Evolutionary conservation across 1,140 invertebrate species (phyloP).

Genomic region (Pseudomyrmex pallidus): DNA sequence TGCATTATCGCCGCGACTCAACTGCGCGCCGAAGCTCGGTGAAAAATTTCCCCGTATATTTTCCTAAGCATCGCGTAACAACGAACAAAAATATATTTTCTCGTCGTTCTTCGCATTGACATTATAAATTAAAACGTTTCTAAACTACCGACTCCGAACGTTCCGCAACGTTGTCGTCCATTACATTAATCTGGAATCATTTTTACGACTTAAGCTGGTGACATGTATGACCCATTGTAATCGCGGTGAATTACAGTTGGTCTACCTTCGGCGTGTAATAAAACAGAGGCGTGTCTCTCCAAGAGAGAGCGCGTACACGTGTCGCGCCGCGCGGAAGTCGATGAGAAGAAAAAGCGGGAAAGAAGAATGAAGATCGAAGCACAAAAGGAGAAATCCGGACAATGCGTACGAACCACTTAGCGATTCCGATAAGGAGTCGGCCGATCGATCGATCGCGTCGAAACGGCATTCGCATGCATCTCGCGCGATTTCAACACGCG

Average conservation of each 20-base stretch:
- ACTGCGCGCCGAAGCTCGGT: not conserved
- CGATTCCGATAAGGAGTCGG: slow-evolving; percentile 37
- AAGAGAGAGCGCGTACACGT: slow-evolving; percentile 25
- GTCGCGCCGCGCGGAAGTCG: slow-evolving; percentile 1
- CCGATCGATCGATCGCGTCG: slow-evolving; percentile 28
- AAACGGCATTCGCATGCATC: slow-evolving; percentile 38
- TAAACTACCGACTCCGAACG: not conserved
- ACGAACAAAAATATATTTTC: not conserved
- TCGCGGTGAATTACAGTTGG: slow-evolving; percentile 30
- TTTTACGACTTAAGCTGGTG: not conserved
- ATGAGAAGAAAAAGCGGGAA: slow-evolving; percentile 30
- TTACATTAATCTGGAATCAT: not conserved
- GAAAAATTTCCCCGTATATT: too few relatives aligned
- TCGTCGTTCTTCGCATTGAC: not conserved
- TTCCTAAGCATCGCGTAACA: too few relatives aligned
- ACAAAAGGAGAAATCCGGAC: slow-evolving; percentile 36
- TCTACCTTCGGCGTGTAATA: slow-evolving; percentile 39
- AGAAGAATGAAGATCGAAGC: slow-evolving; percentile 39
- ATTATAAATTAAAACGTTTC: slow-evolving; percentile 6
- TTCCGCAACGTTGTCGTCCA: not conserved
- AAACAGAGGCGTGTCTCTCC: slow-evolving; percentile 47
- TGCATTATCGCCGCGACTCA: not conserved
- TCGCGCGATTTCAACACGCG: slow-evolving; percentile 37
- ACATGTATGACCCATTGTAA: slow-evolving; percentile 44
- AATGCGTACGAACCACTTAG: slow-evolving; percentile 52